phyloP scores from a whole-genome alignment of 2,888 invertebrate species.

The Melinaea marsaeus region DNA sequence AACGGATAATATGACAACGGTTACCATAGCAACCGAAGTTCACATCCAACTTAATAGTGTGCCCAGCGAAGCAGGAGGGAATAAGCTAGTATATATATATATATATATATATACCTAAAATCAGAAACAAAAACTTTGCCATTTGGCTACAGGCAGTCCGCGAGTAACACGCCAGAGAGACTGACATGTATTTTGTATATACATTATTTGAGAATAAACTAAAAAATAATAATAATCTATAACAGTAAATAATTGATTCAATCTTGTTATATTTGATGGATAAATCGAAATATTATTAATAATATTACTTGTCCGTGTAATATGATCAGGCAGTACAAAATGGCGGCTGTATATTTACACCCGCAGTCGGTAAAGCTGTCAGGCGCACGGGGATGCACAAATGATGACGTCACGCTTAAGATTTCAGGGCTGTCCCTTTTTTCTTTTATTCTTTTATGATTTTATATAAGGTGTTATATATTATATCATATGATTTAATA shows the following conservation, averaged over 20 bases:
- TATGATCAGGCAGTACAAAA: not conserved
- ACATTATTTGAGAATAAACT: too few relatives aligned
- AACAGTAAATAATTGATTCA: too few relatives aligned
- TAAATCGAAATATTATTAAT: not conserved
- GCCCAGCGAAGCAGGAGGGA: too few relatives aligned
- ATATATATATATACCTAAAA: too few relatives aligned
- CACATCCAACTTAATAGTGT: too few relatives aligned
- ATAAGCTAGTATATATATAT: too few relatives aligned
- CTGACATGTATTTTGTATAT: too few relatives aligned
- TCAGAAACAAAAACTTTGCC: too few relatives aligned
- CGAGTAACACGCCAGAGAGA: too few relatives aligned
- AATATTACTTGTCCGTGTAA: slow-evolving; percentile 9
- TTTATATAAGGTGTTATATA: not conserved
- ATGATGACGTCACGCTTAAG: slow-evolving; percentile 34
- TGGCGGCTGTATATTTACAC: slow-evolving; percentile 11
- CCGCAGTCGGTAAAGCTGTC: slow-evolving; percentile 34
- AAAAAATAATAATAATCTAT: not conserved
- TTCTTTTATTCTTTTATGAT: not conserved
- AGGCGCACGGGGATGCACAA: slow-evolving; percentile 31
- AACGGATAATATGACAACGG: too few relatives aligned
- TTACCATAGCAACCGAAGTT: too few relatives aligned
- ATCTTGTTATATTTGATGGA: not conserved
- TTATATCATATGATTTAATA: not conserved
- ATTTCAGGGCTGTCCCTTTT: slow-evolving; percentile 27
- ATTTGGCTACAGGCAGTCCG: too few relatives aligned